Conservation (phyloP, 2,797 vertebrate species). For the Salarias fasciatus region DNA sequence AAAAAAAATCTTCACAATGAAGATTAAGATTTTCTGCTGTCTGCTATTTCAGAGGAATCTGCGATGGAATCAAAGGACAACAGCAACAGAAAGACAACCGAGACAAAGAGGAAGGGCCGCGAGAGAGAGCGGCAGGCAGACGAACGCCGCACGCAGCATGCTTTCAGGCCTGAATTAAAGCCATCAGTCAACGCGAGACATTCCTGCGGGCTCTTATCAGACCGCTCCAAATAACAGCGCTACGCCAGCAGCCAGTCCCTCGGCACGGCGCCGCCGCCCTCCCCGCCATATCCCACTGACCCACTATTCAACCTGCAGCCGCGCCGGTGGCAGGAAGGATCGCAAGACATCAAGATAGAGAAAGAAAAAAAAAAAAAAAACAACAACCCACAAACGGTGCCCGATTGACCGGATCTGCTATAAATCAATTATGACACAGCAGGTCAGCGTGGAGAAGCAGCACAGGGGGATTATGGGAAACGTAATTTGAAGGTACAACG, state of each 20-base stretch:
- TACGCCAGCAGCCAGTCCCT: slow-evolving; percentile 37
- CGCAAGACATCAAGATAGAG: slow-evolving; percentile 1
- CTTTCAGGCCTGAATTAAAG: slow-evolving; percentile 65
- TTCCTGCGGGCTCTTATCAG: slow-evolving; percentile 73
- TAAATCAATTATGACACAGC: slow-evolving; percentile 11
- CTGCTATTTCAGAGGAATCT: background rate
- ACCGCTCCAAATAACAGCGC: slow-evolving; percentile 63
- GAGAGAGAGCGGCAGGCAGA: slow-evolving; percentile 25
- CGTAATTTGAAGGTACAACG: slow-evolving; percentile 27
- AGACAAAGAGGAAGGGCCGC: background rate
- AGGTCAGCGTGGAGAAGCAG: slow-evolving; percentile 17
- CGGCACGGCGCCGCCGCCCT: slow-evolving; percentile 37
- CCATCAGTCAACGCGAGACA: slow-evolving; percentile 67
- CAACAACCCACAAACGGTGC: background rate
- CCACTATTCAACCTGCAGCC: slow-evolving; percentile 50
- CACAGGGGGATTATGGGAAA: slow-evolving; percentile 4
- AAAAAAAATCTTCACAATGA: background rate
- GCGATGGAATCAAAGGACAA: background rate
- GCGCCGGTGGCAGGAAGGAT: background rate
- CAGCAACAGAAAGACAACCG: slow-evolving; percentile 8
- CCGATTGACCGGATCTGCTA: background rate
- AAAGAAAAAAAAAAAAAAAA: background rate
- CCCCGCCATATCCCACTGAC: slow-evolving; percentile 64
- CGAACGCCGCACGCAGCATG: slow-evolving; percentile 32
- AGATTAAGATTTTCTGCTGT: background rate